phyloP scores from a whole-genome alignment of 2,797 vertebrate genomes.

The Eleutherodactylus coqui region DNA sequence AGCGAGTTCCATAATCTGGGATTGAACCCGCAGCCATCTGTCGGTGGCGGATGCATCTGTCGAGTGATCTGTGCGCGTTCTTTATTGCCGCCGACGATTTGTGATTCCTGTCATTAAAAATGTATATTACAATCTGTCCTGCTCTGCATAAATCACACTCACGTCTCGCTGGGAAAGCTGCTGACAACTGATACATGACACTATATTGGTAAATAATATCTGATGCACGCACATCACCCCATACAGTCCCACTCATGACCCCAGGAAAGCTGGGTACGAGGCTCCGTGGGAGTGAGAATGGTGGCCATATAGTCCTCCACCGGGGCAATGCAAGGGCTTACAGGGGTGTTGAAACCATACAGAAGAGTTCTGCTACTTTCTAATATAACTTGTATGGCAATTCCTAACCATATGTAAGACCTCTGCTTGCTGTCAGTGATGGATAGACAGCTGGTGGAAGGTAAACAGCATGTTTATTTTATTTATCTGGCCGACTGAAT shows the following conservation, averaged over 20 bases:
- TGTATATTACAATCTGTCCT: conserved; percentile 62
- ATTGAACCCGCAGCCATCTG: conserved; percentile 70
- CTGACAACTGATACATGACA: conserved; percentile 22
- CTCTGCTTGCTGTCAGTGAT: background rate
- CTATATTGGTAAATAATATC: conserved; percentile 25
- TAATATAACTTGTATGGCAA: background rate
- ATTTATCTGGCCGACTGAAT: background rate
- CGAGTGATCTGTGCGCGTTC: conserved; percentile 65
- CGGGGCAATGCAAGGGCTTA: background rate
- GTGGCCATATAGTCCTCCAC: too few relatives aligned
- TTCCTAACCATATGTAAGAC: background rate
- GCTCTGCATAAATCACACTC: conserved; percentile 25
- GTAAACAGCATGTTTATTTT: background rate
- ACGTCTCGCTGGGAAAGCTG: conserved; percentile 30
- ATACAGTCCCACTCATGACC: background rate
- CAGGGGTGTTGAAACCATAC: background rate
- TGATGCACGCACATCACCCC: background rate
- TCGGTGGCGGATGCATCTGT: conserved; percentile 68
- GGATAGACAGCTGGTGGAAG: background rate
- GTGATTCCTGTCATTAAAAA: conserved; percentile 64
- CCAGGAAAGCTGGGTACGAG: background rate
- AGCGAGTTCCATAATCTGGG: conserved; percentile 68
- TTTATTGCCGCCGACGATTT: too few relatives aligned
- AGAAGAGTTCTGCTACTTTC: background rate
- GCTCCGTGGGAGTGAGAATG: too few relatives aligned